Base-by-base conservation (phyloP, 2,888 invertebrate species). In the Meganola albula region DNA sequence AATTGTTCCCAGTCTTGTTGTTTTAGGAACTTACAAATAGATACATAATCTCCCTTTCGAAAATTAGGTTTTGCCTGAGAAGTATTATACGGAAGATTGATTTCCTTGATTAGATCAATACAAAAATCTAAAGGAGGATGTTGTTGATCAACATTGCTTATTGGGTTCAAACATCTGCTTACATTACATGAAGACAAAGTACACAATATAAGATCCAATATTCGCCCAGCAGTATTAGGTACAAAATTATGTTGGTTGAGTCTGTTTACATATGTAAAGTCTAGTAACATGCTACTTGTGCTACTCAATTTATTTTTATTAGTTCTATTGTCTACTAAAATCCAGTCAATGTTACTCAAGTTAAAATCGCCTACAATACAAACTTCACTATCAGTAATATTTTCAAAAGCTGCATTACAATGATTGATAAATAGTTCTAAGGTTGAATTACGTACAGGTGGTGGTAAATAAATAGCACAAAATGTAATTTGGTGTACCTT, bases 401-500 rank as follows among this genome's bases (percentile, higher is more conserved):
- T 11, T 2, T 39, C 38, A 3, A 34, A 0, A 1, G 27, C 27
- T 1, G 0, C 14, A 8, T 29, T 38, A 14, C 34, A 30, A 9
- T 21, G 10, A 0, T 38, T 16, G 1, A 34, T 8, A 12, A 34
- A 38, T 5, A 10, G 11, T 2, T 38, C 37, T 3, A 38, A 3
- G 1, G 7, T 16, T 20, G 27, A 2, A 0, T 1, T 11, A 6
- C 12, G 5, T 2, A 38, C 30, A 2, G 37, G 37, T 3, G 37
- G 37, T 7, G 37, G 37, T 7, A 38, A 13, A 7, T 38, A 38
- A 3, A 38, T 6, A 2, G 27, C 37, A 24, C 34, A 34, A 0
- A 38, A 1, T 13, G 27, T 30, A 0, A 38, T 10, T 12, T 28
- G 11, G 6, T 13, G 12, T 3, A 21, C 13, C 3, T 6, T 18